Evolutionary conservation across 1,140 invertebrate genomes (phyloP).

Genomic region (Drosophila suzukii): DNA sequence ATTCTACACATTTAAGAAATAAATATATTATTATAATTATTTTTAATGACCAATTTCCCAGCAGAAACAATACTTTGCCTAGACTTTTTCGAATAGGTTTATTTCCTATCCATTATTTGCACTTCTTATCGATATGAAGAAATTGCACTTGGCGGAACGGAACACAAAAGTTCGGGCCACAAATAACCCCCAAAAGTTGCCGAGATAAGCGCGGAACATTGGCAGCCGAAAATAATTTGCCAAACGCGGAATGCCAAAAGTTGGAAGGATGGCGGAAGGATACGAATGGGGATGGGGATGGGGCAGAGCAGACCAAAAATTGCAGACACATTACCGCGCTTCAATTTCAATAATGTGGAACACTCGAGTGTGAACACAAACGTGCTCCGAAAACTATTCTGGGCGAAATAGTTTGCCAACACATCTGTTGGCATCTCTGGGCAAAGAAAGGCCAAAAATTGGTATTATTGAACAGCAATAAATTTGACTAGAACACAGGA

Average conservation of each 20-base stretch:
- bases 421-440: constrained; percentile 47
- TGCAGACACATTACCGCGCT: constrained; percentile 40
- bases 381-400: constrained; percentile 63
- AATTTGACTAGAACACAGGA: constrained; percentile 59
- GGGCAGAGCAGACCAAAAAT: constrained; percentile 44
- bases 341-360: constrained; percentile 77
- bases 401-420: constrained; percentile 66
- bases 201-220: constrained; percentile 51
- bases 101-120: constrained; percentile 24
- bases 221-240: constrained; percentile 70
- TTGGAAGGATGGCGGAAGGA: constrained; percentile 14
- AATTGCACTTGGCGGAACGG: constrained; percentile 26
- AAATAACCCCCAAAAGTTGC: constrained; percentile 66
- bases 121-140: constrained; percentile 38
- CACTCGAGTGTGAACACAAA: constrained; percentile 68
- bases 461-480: constrained; percentile 78
- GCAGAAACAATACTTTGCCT: neutral
- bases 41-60: neutral
- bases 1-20: neutral
- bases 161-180: constrained; percentile 42
- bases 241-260: constrained; percentile 62
- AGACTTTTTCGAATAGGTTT: neutral
- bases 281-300: no score
- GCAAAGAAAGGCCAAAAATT: constrained; percentile 60
- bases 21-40: neutral